Evolutionary conservation across 2,113 vertebrate species (phyloP).

Genomic region (Chloebia gouldiae): DNA sequence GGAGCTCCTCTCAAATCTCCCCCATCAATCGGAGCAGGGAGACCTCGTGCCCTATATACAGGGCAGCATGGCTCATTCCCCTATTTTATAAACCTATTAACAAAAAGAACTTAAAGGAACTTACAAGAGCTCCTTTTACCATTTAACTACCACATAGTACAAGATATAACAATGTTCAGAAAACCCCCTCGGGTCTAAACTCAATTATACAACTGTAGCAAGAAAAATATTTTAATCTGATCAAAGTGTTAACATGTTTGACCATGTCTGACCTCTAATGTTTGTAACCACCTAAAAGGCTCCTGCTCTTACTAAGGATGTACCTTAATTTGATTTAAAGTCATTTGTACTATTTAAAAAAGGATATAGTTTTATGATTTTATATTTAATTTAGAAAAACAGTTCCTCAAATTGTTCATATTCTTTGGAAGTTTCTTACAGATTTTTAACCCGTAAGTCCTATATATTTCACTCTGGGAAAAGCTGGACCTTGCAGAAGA

Average conservation of each 20-base stretch:
- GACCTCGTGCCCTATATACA: background rate
- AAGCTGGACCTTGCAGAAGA: background rate
- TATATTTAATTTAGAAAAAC: constrained; percentile 39
- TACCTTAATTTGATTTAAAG: constrained; percentile 66
- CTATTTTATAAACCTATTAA: constrained; percentile 3
- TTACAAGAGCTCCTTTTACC: constrained; percentile 25
- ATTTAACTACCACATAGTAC: constrained; percentile 50
- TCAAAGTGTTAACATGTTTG: constrained; percentile 74
- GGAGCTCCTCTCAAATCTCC: background rate
- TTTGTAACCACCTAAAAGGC: constrained; percentile 70
- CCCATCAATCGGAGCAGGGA: background rate
- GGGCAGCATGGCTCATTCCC: background rate
- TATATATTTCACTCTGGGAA: background rate
- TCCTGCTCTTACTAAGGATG: constrained; percentile 50
- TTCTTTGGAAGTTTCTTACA: constrained; percentile 15
- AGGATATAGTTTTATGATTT: constrained; percentile 65
- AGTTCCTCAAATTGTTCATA: background rate
- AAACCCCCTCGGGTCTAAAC: constrained; percentile 68
- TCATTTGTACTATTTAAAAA: constrained; percentile 71
- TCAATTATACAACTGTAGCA: constrained; percentile 69
- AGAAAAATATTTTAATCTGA: constrained; percentile 71
- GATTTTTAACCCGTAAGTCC: background rate
- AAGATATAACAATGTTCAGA: constrained; percentile 71
- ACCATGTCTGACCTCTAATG: constrained; percentile 70
- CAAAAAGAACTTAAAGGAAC: constrained; percentile 45